Evolutionary conservation across 1,140 invertebrate species (phyloP).

Genomic region (Mizuhopecten yessoensis): DNA sequence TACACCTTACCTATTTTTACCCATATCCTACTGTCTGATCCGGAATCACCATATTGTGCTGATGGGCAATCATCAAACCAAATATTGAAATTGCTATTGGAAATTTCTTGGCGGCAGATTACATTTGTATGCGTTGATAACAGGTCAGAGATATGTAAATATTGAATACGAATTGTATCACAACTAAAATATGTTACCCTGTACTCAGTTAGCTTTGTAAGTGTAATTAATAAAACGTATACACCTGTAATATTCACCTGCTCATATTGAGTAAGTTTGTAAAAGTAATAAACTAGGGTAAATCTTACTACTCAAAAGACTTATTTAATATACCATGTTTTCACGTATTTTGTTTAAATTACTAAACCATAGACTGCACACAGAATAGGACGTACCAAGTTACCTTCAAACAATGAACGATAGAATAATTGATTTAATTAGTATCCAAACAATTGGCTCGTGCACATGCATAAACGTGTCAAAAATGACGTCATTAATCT

Average conservation of each 20-base stretch:
- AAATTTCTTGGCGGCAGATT: neutral
- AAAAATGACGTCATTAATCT: neutral
- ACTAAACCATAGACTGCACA: neutral
- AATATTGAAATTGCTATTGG: too few species aligned
- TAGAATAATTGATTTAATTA: neutral
- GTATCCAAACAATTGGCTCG: neutral
- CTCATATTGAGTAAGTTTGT: neutral
- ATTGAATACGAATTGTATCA: neutral
- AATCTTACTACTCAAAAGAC: neutral
- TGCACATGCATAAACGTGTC: constrained; percentile 17
- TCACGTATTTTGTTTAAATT: neutral
- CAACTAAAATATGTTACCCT: neutral
- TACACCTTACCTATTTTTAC: too few species aligned
- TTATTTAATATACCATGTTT: neutral
- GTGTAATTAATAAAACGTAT: neutral
- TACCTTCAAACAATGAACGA: neutral
- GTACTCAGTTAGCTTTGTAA: neutral
- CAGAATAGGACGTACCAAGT: neutral
- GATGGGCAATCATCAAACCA: too few species aligned
- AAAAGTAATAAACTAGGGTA: neutral
- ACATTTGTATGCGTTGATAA: neutral
- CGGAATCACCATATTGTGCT: too few species aligned
- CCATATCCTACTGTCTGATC: too few species aligned
- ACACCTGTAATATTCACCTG: neutral
- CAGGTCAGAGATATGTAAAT: neutral